phyloP scores from a whole-genome alignment of 1,140 invertebrate species.

The Archegozetes longisetosus region DNA sequence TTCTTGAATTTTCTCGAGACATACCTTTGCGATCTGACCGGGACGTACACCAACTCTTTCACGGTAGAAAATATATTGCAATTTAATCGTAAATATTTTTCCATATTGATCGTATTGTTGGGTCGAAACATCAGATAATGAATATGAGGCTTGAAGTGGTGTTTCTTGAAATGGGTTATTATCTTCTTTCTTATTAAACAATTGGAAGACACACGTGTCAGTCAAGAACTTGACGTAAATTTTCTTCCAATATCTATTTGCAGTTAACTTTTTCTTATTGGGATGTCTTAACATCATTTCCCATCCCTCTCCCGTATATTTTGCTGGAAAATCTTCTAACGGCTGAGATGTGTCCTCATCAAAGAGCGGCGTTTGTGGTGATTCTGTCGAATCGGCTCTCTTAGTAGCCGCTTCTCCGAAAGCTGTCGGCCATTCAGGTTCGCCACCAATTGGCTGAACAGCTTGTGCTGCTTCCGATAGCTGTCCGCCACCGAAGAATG shows the following conservation, averaged over 20 bases:
- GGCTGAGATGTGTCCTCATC: slow-evolving; percentile 87
- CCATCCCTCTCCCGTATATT: slow-evolving; percentile 72
- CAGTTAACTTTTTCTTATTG: slow-evolving; percentile 96
- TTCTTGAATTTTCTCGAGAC: too few species aligned
- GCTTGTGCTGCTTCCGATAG: slow-evolving; percentile 1
- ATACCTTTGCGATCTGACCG: slow-evolving; percentile 86
- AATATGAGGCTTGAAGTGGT: slow-evolving; percentile 24
- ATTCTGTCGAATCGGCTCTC: slow-evolving; percentile 20
- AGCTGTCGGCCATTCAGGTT: slow-evolving; percentile 17
- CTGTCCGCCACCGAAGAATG: background rate
- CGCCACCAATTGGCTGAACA: background rate
- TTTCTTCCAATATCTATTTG: slow-evolving; percentile 90
- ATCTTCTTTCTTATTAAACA: slow-evolving; percentile 65
- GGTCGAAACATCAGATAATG: slow-evolving; percentile 47
- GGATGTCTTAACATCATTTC: slow-evolving; percentile 90
- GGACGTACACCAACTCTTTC: slow-evolving; percentile 89
- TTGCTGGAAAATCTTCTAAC: slow-evolving; percentile 70
- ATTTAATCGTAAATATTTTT: slow-evolving; percentile 96
- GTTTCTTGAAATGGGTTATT: slow-evolving; percentile 32
- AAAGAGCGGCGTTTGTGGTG: slow-evolving; percentile 49
- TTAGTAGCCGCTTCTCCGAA: slow-evolving; percentile 16
- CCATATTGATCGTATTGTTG: slow-evolving; percentile 97
- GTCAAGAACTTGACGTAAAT: slow-evolving; percentile 61
- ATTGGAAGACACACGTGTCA: slow-evolving; percentile 64
- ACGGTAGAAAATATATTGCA: slow-evolving; percentile 97